These are phyloP conservation scores for Podarcis lilfordi DNA, from an alignment of 2,797 vertebrate species.

Conservation along the genomic window DNA sequence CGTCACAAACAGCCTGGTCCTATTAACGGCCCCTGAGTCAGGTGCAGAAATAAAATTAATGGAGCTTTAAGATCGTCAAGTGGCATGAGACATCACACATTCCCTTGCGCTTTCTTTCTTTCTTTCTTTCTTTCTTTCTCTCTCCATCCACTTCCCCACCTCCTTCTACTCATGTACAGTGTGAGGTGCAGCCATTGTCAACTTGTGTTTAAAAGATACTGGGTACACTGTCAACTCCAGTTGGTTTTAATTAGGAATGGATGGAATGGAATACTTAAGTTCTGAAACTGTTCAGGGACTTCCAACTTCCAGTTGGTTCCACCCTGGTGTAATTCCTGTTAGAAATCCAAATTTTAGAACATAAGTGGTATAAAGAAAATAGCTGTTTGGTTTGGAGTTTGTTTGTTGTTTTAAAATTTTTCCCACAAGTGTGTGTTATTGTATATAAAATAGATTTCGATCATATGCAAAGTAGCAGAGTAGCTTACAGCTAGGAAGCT, in stretches of 20 bases:
- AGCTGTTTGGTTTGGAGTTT: background rate
- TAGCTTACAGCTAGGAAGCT: too few species aligned
- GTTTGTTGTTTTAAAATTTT: background rate
- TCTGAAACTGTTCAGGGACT: background rate
- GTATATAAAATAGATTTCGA: too few species aligned
- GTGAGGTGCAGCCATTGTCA: background rate
- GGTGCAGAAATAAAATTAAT: slow-evolving; percentile 1
- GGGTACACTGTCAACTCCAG: background rate
- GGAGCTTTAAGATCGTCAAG: background rate
- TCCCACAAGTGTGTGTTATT: background rate
- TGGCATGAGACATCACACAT: background rate
- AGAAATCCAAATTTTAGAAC: background rate
- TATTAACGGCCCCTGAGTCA: background rate
- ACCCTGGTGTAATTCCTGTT: background rate
- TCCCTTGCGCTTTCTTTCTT: too few species aligned
- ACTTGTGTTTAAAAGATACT: background rate
- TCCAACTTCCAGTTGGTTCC: background rate
- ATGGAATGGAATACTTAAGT: background rate
- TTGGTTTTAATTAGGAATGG: background rate
- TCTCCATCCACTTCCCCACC: background rate
- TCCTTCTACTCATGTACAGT: background rate
- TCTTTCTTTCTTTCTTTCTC: background rate
- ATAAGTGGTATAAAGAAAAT: background rate
- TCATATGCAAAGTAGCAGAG: too few species aligned
- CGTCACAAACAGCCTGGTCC: background rate